Evolutionary conservation across 2,888 invertebrate species (phyloP).

Genomic region (Danaus chrysippus): DNA sequence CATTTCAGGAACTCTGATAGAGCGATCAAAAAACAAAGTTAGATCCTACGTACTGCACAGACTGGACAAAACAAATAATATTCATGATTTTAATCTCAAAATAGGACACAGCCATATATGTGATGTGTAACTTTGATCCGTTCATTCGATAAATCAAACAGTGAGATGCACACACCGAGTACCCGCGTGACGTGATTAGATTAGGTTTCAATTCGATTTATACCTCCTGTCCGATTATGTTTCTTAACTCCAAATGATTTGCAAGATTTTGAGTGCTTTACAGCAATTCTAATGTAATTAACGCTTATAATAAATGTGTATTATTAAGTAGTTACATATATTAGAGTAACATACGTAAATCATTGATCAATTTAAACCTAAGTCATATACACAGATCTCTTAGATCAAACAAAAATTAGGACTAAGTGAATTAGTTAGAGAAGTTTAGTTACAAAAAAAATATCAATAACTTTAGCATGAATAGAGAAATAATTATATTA

Average conservation of each 20-base stretch:
- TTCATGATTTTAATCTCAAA: not conserved
- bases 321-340: no score
- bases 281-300: not conserved
- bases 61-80: not conserved
- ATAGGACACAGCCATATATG: not conserved
- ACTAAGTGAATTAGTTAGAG: no score
- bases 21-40: no score
- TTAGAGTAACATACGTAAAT: no score
- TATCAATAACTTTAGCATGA: no score
- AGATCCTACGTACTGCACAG: not conserved
- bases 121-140: conserved; percentile 9
- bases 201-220: conserved; percentile 9
- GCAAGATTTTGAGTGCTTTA: not conserved
- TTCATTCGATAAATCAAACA: conserved; percentile 22
- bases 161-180: conserved; percentile 8
- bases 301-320: not conserved
- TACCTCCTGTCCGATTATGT: not conserved
- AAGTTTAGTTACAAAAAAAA: no score
- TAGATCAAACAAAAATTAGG: no score
- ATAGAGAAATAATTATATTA: not conserved
- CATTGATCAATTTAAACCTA: no score
- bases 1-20: no score
- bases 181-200: conserved; percentile 16
- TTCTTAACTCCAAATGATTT: no score
- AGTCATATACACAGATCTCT: no score